Percentiles rank a stretch among this genome's conserved stretches.
phyloP scores from a whole-genome alignment of 2,888 invertebrate genomes.

The Nymphalis polychloros region DNA sequence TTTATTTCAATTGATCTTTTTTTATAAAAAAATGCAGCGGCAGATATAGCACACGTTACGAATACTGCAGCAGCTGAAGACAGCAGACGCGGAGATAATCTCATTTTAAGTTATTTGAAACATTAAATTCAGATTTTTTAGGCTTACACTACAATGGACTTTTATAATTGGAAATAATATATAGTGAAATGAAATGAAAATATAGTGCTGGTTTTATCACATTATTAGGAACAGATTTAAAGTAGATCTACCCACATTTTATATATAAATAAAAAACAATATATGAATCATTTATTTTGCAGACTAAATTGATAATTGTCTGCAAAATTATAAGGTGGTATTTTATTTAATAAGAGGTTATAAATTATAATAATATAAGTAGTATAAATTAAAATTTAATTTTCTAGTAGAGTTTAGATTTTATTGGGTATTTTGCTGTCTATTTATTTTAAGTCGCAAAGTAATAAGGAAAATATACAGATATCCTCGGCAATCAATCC shows the following conservation, averaged over 20 bases:
- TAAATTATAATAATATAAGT: too few relatives aligned
- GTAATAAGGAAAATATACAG: too few relatives aligned
- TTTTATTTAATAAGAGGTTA: too few relatives aligned
- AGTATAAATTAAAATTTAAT: too few relatives aligned
- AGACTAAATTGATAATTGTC: too few relatives aligned
- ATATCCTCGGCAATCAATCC: too few relatives aligned
- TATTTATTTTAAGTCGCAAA: too few relatives aligned
- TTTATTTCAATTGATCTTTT: slow-evolving; percentile 65
- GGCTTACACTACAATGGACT: slow-evolving; percentile 52
- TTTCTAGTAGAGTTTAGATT: too few relatives aligned
- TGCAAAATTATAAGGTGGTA: too few relatives aligned
- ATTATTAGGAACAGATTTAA: slow-evolving; percentile 35
- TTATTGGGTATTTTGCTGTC: too few relatives aligned
- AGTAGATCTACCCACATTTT: slow-evolving; percentile 55
- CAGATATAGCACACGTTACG: slow-evolving; percentile 69
- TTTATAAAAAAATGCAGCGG: slow-evolving; percentile 71
- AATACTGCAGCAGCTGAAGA: slow-evolving; percentile 70
- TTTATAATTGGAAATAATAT: slow-evolving; percentile 65
- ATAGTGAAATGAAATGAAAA: slow-evolving; percentile 53
- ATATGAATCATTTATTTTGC: too few relatives aligned
- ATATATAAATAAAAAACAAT: too few relatives aligned
- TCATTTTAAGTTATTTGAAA: slow-evolving; percentile 70
- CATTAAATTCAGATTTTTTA: slow-evolving; percentile 56
- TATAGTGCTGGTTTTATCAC: slow-evolving; percentile 43
- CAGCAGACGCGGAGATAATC: slow-evolving; percentile 62